Percentiles rank a stretch among this genome's conserved stretches.
Conservation (phyloP, 2,888 invertebrate genomes). For the Heliconius ethilla region DNA sequence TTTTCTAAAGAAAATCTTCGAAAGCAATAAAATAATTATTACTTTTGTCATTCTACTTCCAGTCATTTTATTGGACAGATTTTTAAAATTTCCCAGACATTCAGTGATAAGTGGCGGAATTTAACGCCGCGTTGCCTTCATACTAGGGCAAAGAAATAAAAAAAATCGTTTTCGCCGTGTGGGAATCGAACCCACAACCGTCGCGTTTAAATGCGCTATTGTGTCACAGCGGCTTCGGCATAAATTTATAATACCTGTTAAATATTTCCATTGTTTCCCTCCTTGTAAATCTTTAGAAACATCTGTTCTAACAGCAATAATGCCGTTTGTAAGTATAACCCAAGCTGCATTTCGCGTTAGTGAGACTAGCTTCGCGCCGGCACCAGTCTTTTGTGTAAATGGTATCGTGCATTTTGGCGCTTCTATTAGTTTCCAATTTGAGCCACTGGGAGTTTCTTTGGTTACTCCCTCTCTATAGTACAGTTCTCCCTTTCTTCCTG, state of each 20-base stretch:
- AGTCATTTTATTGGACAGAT: too few species aligned
- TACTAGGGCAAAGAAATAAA: too few species aligned
- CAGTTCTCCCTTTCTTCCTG: conserved; percentile 92
- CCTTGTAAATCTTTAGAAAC: conserved; percentile 88
- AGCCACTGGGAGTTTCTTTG: conserved; percentile 84
- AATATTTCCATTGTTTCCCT: conserved; percentile 92
- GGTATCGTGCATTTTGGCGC: conserved; percentile 70
- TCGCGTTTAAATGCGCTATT: too few species aligned
- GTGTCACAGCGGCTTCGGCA: too few species aligned
- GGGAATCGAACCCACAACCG: not conserved
- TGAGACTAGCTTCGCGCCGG: conserved; percentile 87
- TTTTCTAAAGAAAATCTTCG: too few species aligned
- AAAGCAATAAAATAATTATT: too few species aligned
- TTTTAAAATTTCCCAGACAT: too few species aligned
- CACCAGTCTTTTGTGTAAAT: conserved; percentile 60
- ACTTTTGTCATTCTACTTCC: too few species aligned
- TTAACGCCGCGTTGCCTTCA: too few species aligned
- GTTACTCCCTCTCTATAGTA: conserved; percentile 90
- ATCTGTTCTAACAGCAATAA: conserved; percentile 89
- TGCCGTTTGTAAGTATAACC: conserved; percentile 89
- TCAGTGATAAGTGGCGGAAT: too few species aligned
- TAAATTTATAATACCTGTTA: conserved; percentile 59
- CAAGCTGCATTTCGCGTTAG: conserved; percentile 88
- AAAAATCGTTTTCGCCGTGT: not conserved
- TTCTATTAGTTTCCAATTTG: conserved; percentile 91